These are phyloP conservation scores for Darevskia nairensis DNA, from an alignment of 2,797 vertebrate species.

Conservation along the genomic window DNA sequence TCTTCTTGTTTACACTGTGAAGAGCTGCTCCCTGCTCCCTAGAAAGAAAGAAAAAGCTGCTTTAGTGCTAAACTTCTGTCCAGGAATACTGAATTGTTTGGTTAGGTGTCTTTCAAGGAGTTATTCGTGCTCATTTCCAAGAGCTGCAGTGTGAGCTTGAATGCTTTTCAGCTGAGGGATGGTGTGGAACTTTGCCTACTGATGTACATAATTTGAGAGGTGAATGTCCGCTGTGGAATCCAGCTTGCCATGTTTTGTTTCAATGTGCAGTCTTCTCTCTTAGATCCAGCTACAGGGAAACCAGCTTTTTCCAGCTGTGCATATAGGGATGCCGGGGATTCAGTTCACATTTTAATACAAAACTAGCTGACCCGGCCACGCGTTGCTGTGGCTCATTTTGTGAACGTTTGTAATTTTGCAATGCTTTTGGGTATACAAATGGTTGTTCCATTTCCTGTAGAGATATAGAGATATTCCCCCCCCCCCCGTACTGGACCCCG, in stretches of 20 bases:
- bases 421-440: too few species aligned
- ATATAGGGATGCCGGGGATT: too few species aligned
- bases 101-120: not conserved
- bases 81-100: not conserved
- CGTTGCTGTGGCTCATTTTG: too few species aligned
- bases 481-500: too few species aligned
- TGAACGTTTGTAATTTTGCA: too few species aligned
- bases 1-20: not conserved
- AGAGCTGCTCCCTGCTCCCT: not conserved
- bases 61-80: too few species aligned
- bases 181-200: not conserved
- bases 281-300: not conserved
- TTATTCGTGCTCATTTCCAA: not conserved
- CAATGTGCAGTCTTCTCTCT: not conserved
- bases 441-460: too few species aligned
- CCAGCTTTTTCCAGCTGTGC: not conserved
- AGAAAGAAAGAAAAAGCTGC: too few species aligned
- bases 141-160: not conserved
- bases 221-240: not conserved
- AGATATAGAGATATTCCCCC: too few species aligned
- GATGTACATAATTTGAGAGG: not conserved
- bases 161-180: not conserved
- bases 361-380: too few species aligned
- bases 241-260: constrained; percentile 1
- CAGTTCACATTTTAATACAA: too few species aligned